A percentile compares a stretch with the other conserved stretches of the same genome.
Evolutionary conservation across 2,888 invertebrate genomes (phyloP).

Genomic region (Acleris cristana): DNA sequence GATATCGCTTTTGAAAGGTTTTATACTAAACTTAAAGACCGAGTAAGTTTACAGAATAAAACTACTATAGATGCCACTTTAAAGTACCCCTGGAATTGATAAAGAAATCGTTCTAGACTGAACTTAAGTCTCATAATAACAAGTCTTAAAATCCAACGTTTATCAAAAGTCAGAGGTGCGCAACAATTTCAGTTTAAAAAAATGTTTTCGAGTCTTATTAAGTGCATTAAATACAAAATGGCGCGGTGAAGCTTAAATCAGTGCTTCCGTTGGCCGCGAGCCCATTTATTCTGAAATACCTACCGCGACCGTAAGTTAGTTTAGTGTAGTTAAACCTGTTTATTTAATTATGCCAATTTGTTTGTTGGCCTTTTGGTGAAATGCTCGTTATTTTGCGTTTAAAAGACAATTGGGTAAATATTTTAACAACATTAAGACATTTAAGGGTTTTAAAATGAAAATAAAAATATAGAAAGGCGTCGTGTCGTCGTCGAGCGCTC

Average conservation of each 20-base stretch:
- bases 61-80: too few species aligned
- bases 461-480: too few species aligned
- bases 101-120: neutral
- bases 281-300: conserved; percentile 32
- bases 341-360: conserved; percentile 25
- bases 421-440: too few species aligned
- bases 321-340: conserved; percentile 27
- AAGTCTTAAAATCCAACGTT: neutral
- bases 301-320: conserved; percentile 24
- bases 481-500: too few species aligned
- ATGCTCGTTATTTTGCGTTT: neutral
- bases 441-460: too few species aligned
- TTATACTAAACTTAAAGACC: too few species aligned
- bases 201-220: conserved; percentile 9
- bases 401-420: neutral
- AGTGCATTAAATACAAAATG: conserved; percentile 30
- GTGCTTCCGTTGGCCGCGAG: conserved; percentile 15
- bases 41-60: too few species aligned
- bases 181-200: conserved; percentile 7
- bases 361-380: conserved; percentile 6
- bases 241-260: conserved; percentile 23
- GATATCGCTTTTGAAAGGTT: neutral
- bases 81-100: neutral
- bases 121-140: neutral
- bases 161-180: neutral